These are phyloP conservation scores for Sanderia malayensis DNA, from an alignment of 30 jellyfish, hydroid and myxozoan species.

Conservation along the genomic window DNA sequence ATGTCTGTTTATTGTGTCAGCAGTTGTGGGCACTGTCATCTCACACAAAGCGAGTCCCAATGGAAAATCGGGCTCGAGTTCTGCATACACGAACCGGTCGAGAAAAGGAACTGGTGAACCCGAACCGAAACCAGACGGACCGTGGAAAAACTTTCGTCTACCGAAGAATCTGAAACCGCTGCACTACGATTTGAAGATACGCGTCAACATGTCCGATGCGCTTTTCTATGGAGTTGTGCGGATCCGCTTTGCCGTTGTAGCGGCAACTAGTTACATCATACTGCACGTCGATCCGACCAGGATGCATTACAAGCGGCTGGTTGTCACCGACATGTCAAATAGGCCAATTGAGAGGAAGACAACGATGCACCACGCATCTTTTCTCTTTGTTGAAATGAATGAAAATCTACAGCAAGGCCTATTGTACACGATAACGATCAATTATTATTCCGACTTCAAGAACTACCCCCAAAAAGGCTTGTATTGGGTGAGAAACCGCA, in stretches of 20 bases:
- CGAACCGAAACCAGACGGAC: background rate
- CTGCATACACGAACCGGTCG: constrained; percentile 31
- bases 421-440: constrained; percentile 24
- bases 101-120: constrained; percentile 33
- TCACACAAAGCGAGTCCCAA: constrained; percentile 1
- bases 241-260: constrained; percentile 22
- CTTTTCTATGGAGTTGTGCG: constrained; percentile 59
- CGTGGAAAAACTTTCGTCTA: constrained; percentile 62
- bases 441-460: constrained; percentile 41
- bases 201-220: constrained; percentile 53
- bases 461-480: constrained; percentile 58
- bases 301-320: constrained; percentile 3
- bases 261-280: constrained; percentile 37
- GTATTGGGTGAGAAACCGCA: constrained; percentile 27
- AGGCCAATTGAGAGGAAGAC: constrained; percentile 5
- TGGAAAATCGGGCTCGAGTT: background rate
- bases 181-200: constrained; percentile 46
- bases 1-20: constrained; percentile 30
- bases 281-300: constrained; percentile 60
- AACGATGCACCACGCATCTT: constrained; percentile 21
- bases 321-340: background rate
- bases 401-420: constrained; percentile 30
- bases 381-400: constrained; percentile 38
- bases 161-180: constrained; percentile 69
- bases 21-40: constrained; percentile 47